Conservation (phyloP, 2,113 vertebrate genomes). For the Circaetus gallicus region DNA sequence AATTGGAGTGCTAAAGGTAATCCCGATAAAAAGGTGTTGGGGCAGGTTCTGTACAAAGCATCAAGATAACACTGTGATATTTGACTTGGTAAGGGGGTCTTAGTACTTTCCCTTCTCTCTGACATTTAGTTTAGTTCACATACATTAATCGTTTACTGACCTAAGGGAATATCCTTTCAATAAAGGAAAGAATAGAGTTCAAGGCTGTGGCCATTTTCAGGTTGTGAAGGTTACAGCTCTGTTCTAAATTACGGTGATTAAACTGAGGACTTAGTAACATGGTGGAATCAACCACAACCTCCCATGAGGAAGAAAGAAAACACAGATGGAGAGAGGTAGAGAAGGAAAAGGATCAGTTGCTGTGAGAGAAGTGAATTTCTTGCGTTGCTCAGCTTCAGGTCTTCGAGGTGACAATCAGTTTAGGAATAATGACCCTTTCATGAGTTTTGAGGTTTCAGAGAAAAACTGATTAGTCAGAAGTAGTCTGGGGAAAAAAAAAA, state of each 20-base stretch:
- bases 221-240: not conserved
- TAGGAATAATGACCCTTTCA: not conserved
- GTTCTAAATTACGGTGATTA: not conserved
- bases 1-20: conserved; percentile 95
- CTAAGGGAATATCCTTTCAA: not conserved
- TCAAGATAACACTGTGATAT: not conserved
- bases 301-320: not conserved
- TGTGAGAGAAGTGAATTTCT: not conserved
- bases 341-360: not conserved
- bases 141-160: not conserved
- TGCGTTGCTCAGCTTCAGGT: not conserved
- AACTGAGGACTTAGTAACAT: not conserved
- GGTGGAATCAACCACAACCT: not conserved
- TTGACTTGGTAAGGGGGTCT: not conserved
- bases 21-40: not conserved
- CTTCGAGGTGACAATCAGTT: not conserved
- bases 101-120: not conserved
- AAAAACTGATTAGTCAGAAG: not conserved
- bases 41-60: not conserved
- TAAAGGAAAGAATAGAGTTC: not conserved
- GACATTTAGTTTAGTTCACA: not conserved
- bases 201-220: not conserved
- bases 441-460: not conserved
- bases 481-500: not conserved
- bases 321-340: not conserved